Evolutionary conservation across 2,113 vertebrate species (phyloP).

Genomic region (Aix galericulata): DNA sequence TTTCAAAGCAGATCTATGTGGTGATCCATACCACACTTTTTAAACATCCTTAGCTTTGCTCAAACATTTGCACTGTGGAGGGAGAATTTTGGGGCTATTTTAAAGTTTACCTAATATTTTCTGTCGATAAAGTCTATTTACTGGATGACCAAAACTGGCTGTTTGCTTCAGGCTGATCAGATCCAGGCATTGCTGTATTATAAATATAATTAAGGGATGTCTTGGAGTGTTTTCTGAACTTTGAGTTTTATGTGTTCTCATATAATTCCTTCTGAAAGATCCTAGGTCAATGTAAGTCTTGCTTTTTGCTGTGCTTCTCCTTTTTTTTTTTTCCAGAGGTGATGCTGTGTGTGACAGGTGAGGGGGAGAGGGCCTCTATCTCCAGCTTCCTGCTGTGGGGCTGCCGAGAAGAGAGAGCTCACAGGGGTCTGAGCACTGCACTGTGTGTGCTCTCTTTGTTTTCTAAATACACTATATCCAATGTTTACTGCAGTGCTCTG

Average conservation of each 20-base stretch:
- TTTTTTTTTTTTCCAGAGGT: not conserved
- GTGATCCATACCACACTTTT: not conserved
- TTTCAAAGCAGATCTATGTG: not conserved
- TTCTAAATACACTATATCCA: not conserved
- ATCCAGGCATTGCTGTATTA: not conserved
- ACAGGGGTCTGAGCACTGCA: accelerated
- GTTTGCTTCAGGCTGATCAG: not conserved
- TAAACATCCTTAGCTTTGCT: not conserved
- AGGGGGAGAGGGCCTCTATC: not conserved
- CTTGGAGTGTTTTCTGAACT: not conserved
- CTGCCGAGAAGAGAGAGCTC: not conserved
- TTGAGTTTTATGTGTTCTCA: not conserved
- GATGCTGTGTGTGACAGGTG: not conserved
- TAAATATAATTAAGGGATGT: not conserved
- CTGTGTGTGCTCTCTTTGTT: not conserved
- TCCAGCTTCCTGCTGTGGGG: not conserved
- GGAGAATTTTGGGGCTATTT: not conserved
- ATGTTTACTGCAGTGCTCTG: not conserved
- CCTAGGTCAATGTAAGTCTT: not conserved
- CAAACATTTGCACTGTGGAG: not conserved
- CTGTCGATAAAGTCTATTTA: not conserved
- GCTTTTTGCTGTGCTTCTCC: not conserved
- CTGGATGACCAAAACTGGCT: not conserved
- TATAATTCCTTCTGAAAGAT: not conserved
- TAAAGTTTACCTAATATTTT: not conserved